Percentiles rank a stretch among this genome's conserved stretches.
These are phyloP conservation scores for Eleginops maclovinus DNA, from an alignment of 2,113 vertebrate genomes.

Conservation along the genomic window DNA sequence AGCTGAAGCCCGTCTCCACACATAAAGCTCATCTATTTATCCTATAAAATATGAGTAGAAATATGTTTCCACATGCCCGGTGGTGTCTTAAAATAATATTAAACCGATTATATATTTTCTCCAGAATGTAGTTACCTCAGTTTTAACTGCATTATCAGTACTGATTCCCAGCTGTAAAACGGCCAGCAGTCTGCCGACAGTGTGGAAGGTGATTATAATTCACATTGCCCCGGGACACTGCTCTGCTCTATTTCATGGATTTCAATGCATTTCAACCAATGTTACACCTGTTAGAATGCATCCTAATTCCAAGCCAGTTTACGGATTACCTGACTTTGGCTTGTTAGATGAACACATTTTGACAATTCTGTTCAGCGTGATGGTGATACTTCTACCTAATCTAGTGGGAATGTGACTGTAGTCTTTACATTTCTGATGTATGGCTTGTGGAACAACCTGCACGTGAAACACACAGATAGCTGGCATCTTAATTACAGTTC, in stretches of 20 bases:
- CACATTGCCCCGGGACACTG: constrained; percentile 26
- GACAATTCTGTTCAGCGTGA: no score
- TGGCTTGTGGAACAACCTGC: neutral
- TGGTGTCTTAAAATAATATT: neutral
- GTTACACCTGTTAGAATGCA: constrained; percentile 31
- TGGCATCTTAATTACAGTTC: constrained; percentile 21
- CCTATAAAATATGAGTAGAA: neutral
- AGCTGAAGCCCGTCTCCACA: neutral
- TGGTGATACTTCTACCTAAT: neutral
- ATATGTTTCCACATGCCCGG: neutral
- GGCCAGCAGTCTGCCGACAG: constrained; percentile 16
- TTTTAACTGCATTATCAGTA: constrained; percentile 18
- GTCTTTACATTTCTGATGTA: neutral
- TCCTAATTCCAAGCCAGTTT: neutral
- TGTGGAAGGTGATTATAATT: constrained; percentile 48
- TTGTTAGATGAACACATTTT: neutral
- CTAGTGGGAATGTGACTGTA: neutral
- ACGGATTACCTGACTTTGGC: neutral
- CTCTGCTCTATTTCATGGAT: constrained; percentile 36
- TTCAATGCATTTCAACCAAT: constrained; percentile 50
- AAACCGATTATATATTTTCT: neutral
- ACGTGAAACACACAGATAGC: neutral
- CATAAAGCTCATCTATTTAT: neutral
- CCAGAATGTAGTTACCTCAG: constrained; percentile 7
- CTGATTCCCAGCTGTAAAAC: constrained; percentile 38